Base-by-base conservation (phyloP, 2,888 invertebrate genomes). In the Macaria notata region DNA sequence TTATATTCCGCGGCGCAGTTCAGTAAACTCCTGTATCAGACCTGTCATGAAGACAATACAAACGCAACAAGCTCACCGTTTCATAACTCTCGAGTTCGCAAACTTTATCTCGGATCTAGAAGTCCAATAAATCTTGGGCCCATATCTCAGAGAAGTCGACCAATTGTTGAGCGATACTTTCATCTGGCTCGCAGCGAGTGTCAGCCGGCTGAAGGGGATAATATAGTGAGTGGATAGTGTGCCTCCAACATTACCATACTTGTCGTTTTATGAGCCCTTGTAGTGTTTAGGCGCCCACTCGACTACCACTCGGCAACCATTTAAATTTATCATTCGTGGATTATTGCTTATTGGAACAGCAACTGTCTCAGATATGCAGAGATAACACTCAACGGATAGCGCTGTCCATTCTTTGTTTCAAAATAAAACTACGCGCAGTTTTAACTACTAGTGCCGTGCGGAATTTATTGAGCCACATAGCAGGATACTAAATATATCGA, bases 221-320 rank as follows among this genome's bases (percentile, higher is more conserved):
- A 81, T 78, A 79, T 80, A 79, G 73, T 70, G 77, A 79, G 76
- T 79, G 73, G 72, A 78, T 75, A 78, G 77, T 75, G 71, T 75
- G 75, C 74, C 76, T 76, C 73, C 72, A 68, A 78, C 78, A 90
- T 90, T 88, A 88, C 83, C 90, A 89, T 90, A 88, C 87, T 75
- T 75, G 86, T 79, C 87, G 83, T 76, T 88, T 89, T 89, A 89
- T 86, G 88, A 82, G 82, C 79, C 74, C 81, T 83, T 79, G 84
- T 82, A 83, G 83, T 88, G 88, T 89, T 88, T 88, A 88, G 84
- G 89, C 89, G 81, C 88, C 89, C 89, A 90, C 90, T 87, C 88
- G 69, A 74, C 72, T 75, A 72, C 75, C 74, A 72, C 73, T 76
- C 75, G 72, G 74, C 73, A 75, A 82, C 81, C 76, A 83, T 84